A percentile compares a stretch with the other conserved stretches of the same genome.
These are phyloP conservation scores for Camponotus fellah DNA, from an alignment of 2,888 invertebrate genomes.

Conservation along the genomic window DNA sequence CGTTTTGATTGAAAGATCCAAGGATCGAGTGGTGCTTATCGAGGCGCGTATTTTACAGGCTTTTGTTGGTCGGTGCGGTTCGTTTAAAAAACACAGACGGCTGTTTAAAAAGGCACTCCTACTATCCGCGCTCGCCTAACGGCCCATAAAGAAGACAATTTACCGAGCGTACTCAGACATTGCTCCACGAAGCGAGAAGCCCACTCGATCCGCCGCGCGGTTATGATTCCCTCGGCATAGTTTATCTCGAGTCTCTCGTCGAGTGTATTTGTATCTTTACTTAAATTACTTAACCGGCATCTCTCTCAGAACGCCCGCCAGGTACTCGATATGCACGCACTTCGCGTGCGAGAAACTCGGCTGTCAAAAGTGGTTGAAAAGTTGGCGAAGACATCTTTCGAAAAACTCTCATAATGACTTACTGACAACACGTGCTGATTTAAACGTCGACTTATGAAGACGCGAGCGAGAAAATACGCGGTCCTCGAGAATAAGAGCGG, in stretches of 20 bases:
- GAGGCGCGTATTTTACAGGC: constrained; percentile 10
- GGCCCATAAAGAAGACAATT: constrained; percentile 49
- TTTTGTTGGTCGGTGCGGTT: constrained; percentile 11
- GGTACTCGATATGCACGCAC: constrained; percentile 31
- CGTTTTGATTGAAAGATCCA: background rate
- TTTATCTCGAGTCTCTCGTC: constrained; percentile 37
- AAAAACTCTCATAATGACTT: background rate
- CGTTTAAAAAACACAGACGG: constrained; percentile 43
- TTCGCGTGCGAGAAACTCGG: constrained; percentile 37
- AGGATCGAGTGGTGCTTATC: constrained; percentile 12
- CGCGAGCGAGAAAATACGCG: background rate
- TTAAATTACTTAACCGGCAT: constrained; percentile 53
- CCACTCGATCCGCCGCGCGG: constrained; percentile 41
- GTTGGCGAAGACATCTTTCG: constrained; percentile 6
- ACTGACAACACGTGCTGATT: background rate
- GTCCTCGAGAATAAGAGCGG: background rate
- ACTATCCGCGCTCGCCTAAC: constrained; percentile 38
- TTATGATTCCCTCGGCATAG: constrained; percentile 40
- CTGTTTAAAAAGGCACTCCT: constrained; percentile 45
- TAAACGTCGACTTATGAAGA: background rate
- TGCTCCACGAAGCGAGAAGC: constrained; percentile 46
- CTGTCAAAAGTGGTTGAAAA: constrained; percentile 29
- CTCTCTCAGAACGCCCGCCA: constrained; percentile 8
- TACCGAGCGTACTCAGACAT: constrained; percentile 45
- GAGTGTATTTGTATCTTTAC: constrained; percentile 51